Conservation (phyloP, 1,140 invertebrate genomes). For the Saxidomus purpurata region DNA sequence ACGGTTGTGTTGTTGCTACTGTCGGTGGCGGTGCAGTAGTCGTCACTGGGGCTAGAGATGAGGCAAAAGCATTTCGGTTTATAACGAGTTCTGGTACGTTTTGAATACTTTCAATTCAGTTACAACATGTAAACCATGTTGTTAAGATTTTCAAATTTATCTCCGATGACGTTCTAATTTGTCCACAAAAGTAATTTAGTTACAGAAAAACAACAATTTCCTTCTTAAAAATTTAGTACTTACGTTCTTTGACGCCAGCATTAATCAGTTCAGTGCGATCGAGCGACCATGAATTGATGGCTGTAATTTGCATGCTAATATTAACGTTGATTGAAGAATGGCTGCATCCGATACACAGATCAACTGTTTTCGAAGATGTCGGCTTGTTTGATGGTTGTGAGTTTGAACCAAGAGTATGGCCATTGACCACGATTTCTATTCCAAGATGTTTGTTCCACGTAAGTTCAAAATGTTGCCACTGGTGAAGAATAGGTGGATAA, state of each 20-base stretch:
- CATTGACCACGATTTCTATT: constrained; percentile 42
- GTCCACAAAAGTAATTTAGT: no score
- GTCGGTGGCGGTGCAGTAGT: neutral
- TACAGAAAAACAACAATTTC: no score
- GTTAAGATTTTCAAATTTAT: no score
- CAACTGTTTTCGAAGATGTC: neutral
- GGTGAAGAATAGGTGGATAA: constrained; percentile 40
- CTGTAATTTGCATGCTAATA: constrained; percentile 51
- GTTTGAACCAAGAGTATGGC: constrained; percentile 45
- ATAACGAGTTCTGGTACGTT: no score
- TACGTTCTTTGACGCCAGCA: constrained; percentile 30
- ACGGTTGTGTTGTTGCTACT: neutral
- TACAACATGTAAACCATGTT: no score
- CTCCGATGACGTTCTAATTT: no score
- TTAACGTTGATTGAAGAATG: constrained; percentile 21
- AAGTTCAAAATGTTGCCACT: constrained; percentile 60
- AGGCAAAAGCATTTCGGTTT: no score
- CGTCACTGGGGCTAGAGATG: neutral
- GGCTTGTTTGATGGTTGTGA: neutral
- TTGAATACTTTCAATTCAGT: no score
- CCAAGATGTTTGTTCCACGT: constrained; percentile 56
- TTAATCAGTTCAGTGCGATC: constrained; percentile 54
- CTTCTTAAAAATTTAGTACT: no score
- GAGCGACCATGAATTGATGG: constrained; percentile 46
- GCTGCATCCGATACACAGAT: constrained; percentile 53